phyloP scores from a whole-genome alignment of 2,888 invertebrate species.

The Meandrusa payeni region DNA sequence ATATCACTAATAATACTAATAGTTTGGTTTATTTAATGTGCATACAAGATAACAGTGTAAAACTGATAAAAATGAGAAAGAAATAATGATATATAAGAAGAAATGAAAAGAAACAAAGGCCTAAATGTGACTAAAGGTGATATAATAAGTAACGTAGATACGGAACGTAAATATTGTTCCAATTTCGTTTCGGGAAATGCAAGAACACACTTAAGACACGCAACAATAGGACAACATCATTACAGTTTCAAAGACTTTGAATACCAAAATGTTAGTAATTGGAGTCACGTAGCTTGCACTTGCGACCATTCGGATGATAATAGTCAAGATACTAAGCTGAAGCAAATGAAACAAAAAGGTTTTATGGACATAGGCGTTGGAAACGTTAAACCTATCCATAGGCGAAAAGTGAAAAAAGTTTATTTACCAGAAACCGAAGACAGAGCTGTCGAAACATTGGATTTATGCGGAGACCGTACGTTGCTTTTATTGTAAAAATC shows the following conservation, averaged over 20 bases:
- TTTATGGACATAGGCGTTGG: slow-evolving; percentile 52
- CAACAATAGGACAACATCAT: neutral
- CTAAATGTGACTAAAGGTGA: slow-evolving; percentile 44
- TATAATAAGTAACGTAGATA: slow-evolving; percentile 28
- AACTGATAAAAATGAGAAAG: slow-evolving; percentile 28
- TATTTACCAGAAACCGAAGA: slow-evolving; percentile 57
- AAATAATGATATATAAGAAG: slow-evolving; percentile 49
- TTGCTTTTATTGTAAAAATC: too few relatives aligned
- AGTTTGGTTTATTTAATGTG: too few relatives aligned
- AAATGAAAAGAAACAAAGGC: slow-evolving; percentile 42
- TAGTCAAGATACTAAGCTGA: slow-evolving; percentile 7
- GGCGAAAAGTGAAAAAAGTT: slow-evolving; percentile 46
- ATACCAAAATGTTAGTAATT: slow-evolving; percentile 15
- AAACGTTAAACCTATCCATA: slow-evolving; percentile 45
- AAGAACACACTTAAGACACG: slow-evolving; percentile 20
- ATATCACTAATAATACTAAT: too few relatives aligned
- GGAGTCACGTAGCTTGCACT: slow-evolving; percentile 28
- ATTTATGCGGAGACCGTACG: slow-evolving; percentile 43
- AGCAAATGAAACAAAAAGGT: slow-evolving; percentile 31
- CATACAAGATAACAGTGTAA: neutral
- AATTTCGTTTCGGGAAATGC: slow-evolving; percentile 28
- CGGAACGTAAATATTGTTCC: slow-evolving; percentile 29
- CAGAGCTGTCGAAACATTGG: slow-evolving; percentile 49
- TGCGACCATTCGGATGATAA: slow-evolving; percentile 9
- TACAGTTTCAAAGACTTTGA: slow-evolving; percentile 1